Evolutionary conservation across 2,113 vertebrate species (phyloP).

Genomic region (Hemichromis elongatus): DNA sequence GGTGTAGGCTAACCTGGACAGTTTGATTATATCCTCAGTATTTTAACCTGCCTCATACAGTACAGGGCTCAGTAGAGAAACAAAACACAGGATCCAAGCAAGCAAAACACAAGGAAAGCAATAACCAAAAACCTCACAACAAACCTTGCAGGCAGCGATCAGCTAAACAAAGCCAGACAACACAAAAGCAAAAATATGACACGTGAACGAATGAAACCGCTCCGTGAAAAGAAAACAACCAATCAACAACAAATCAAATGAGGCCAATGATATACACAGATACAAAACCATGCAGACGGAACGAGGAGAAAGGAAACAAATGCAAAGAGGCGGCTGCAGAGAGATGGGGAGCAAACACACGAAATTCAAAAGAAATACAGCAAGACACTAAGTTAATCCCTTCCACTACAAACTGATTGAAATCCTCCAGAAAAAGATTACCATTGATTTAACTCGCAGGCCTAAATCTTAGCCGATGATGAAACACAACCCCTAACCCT

Average conservation of each 20-base stretch:
- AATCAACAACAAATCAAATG: neutral
- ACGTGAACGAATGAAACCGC: neutral
- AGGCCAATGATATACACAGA: neutral
- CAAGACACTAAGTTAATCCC: neutral
- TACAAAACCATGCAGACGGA: neutral
- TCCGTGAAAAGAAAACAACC: neutral
- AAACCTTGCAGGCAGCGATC: neutral
- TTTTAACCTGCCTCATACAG: neutral
- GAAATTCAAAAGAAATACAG: neutral
- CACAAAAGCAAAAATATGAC: neutral
- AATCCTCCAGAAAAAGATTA: neutral
- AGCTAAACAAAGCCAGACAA: neutral
- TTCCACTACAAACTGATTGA: neutral
- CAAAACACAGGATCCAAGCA: neutral
- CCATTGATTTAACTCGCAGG: neutral
- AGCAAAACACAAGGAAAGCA: neutral
- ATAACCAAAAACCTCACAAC: neutral
- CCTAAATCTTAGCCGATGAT: neutral
- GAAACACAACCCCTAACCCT: neutral
- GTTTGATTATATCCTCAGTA: neutral
- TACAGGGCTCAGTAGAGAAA: neutral
- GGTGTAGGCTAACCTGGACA: neutral
- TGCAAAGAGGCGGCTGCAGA: neutral
- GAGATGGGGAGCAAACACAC: neutral
- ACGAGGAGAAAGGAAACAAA: neutral